Percentiles rank a stretch among this genome's conserved stretches.
Evolutionary conservation across 2,797 vertebrate genomes (phyloP).

Genomic region (Urophycis tenuis): DNA sequence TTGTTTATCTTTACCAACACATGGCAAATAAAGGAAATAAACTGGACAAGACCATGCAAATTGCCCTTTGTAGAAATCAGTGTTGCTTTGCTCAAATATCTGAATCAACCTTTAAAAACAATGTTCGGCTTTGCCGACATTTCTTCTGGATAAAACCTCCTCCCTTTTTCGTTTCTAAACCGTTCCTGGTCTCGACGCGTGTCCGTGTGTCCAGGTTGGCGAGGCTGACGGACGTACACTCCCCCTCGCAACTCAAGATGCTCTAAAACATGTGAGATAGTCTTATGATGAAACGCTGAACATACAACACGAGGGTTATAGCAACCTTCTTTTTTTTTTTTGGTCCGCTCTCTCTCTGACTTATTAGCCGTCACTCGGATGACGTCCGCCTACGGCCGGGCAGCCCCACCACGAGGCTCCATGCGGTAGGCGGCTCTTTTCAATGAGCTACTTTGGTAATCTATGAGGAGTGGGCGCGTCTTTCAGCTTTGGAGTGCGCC

Average conservation of each 20-base stretch:
- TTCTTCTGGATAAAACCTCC: neutral
- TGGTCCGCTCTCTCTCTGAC: neutral
- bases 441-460: neutral
- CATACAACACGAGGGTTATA: neutral
- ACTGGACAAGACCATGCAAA: slow-evolving; percentile 23
- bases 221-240: neutral
- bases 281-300: neutral
- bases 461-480: neutral
- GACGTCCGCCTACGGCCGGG: neutral
- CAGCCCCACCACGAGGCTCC: neutral
- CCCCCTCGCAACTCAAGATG: neutral
- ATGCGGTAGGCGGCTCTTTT: neutral
- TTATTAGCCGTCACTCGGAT: neutral
- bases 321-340: neutral
- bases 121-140: no score
- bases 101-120: no score
- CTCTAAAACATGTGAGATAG: neutral
- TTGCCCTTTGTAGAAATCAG: slow-evolving; percentile 46
- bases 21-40: slow-evolving; percentile 12
- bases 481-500: neutral
- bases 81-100: slow-evolving; percentile 45
- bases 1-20: slow-evolving; percentile 14
- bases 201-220: neutral
- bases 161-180: neutral
- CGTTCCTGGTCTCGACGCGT: neutral